These are phyloP conservation scores for Tanypteryx hageni DNA, from an alignment of 2,888 invertebrate genomes.

Conservation along the genomic window DNA sequence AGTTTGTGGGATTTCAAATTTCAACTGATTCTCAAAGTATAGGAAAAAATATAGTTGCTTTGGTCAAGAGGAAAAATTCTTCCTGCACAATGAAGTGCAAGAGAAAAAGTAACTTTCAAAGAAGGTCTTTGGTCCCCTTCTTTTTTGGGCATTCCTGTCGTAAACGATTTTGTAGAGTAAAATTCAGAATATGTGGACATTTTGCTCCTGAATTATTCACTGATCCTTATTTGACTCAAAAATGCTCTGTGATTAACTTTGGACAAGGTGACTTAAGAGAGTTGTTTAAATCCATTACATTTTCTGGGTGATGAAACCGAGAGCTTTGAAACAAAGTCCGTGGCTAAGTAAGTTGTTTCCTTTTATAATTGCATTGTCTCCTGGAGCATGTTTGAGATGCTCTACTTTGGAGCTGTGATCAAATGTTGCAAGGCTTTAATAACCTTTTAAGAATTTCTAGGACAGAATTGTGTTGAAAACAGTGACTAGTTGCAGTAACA, in stretches of 20 bases:
- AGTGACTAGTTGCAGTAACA: no score
- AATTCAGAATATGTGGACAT: slow-evolving; percentile 11
- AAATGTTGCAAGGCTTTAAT: no score
- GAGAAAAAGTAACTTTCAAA: background rate
- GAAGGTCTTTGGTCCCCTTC: background rate
- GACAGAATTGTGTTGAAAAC: no score
- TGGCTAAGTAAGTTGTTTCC: no score
- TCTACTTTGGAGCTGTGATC: no score
- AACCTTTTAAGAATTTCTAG: no score
- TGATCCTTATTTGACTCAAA: background rate
- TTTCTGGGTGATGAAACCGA: no score
- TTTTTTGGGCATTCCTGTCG: background rate
- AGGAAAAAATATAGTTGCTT: background rate
- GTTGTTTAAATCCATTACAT: background rate
- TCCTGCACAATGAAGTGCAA: background rate
- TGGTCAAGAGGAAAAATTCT: background rate
- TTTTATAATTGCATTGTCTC: no score
- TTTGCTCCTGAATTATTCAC: slow-evolving; percentile 26
- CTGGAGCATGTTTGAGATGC: no score
- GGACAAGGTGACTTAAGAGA: background rate
- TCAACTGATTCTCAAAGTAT: background rate
- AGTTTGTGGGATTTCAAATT: no score
- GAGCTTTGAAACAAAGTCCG: no score
- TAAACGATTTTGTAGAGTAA: background rate
- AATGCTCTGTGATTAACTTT: background rate